A percentile compares a stretch with the other conserved stretches of the same genome.
Conservation (phyloP, 2,888 invertebrate genomes). For the Branchipolynoe longqiensis region DNA sequence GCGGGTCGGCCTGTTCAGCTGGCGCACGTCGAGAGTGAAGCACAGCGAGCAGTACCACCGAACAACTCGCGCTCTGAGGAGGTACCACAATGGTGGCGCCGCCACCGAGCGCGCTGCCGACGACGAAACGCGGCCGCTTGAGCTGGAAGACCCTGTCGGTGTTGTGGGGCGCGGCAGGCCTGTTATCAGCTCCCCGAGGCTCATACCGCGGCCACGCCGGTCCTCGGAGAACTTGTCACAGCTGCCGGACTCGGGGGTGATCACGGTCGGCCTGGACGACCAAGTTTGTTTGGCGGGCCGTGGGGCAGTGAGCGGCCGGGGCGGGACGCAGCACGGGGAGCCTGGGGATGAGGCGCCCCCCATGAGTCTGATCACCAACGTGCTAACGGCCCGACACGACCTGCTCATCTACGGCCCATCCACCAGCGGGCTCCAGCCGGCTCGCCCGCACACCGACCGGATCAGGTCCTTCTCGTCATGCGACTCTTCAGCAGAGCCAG, state of each 20-base stretch:
- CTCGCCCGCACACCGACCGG: not conserved
- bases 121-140: not conserved
- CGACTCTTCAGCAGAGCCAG: conserved; percentile 7
- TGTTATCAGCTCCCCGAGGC: not conserved
- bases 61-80: not conserved
- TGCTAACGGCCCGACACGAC: conserved; percentile 18
- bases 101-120: not conserved
- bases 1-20: not conserved
- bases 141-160: conserved; percentile 12
- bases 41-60: not conserved
- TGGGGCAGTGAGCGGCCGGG: not conserved
- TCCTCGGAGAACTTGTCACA: not conserved
- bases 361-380: conserved; percentile 5
- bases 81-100: conserved; percentile 7
- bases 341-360: not conserved
- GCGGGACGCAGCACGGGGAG: too few species aligned
- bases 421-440: conserved; percentile 2
- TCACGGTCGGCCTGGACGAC: not conserved
- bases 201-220: not conserved
- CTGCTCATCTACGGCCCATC: conserved; percentile 22
- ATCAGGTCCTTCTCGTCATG: conserved; percentile 18
- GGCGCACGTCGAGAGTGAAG: conserved; percentile 18
- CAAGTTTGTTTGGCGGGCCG: not conserved
- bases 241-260: not conserved
- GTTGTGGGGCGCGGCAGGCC: not conserved